Evolutionary conservation across 2,797 vertebrate genomes (phyloP).

Genomic region (Muscicapa striata): DNA sequence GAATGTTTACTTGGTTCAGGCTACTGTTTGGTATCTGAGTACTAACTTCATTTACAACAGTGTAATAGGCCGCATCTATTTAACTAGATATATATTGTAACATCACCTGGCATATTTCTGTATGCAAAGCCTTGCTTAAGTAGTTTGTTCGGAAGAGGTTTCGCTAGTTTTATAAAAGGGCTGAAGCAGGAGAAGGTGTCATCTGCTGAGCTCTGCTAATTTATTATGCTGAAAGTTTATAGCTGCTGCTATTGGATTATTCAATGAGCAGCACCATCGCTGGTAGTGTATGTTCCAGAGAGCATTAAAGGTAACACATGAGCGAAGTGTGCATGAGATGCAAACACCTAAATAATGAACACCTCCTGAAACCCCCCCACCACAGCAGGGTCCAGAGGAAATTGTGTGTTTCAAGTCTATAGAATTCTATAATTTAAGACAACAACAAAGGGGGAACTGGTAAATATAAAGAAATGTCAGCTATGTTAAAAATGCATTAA

Average conservation of each 20-base stretch:
- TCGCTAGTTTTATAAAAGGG: neutral
- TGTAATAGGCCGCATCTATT: neutral
- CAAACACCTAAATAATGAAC: neutral
- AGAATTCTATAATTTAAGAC: neutral
- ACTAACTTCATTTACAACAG: neutral
- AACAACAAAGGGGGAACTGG: neutral
- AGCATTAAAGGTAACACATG: neutral
- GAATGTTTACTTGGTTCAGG: neutral
- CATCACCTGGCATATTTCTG: neutral
- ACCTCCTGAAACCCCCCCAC: neutral
- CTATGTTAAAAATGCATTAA: neutral
- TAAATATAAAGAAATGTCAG: neutral
- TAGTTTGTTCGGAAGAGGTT: neutral
- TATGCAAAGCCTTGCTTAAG: neutral
- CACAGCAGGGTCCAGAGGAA: fast-evolving
- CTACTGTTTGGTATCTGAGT: neutral
- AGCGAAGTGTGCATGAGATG: neutral
- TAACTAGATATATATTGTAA: neutral
- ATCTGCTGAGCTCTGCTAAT: neutral
- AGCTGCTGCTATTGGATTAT: neutral
- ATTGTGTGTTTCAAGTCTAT: neutral
- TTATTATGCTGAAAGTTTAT: neutral
- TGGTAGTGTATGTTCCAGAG: neutral
- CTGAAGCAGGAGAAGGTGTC: neutral
- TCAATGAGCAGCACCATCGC: neutral